Base-by-base conservation (phyloP, 2,113 vertebrate species). In the Phylloscopus trochiloides region DNA sequence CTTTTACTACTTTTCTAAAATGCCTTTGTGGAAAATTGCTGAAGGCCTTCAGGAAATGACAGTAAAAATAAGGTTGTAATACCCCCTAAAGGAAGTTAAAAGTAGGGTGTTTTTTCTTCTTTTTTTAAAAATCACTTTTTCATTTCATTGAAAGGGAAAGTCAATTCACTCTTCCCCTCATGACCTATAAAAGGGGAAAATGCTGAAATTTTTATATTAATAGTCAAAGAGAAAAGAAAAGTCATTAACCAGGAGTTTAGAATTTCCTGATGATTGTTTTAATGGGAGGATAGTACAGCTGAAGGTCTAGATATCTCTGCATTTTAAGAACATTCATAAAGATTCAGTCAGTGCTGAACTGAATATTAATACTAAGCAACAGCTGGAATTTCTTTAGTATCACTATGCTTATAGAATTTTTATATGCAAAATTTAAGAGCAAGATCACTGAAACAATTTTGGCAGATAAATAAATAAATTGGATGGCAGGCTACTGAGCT, bases 61-160 rank as follows among this genome's bases (percentile, higher is more conserved):
- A 90, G n/a, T 58, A 90, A 82, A 93, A 95, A 84, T 86, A 74
- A 76, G 29, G 38, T 45, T 83, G 31, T 6, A 40, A 18, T 75
- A 91, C 21, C 47, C 54, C 66, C 74, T 79, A 81, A 84, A 93
- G 47, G 67, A 81, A 65, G n/a, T 1, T 17, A 77, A 55, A 11
- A 40, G 14, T 34, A 66, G 20, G 0, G 14, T 9, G 32, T 17
- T 14, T 28, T 18, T 7, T 1, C 3, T 1, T 17, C 9, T 9
- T 11, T 36, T n/a, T 55, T 17, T 2, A 6, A 29, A 6, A 72
- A 76, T 51, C 4, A 11, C 10, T 52, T 75, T 61, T 66, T n/a
- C 1, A 51, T 61, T 52, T 70, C 17, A 8, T 67, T 76, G 32
- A 54, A 36, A 73, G 8, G 3, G 9, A 62, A 90, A 55, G 34